phyloP scores from a whole-genome alignment of 92 coral and sea anemone genomes.

The Palythoa grandis region DNA sequence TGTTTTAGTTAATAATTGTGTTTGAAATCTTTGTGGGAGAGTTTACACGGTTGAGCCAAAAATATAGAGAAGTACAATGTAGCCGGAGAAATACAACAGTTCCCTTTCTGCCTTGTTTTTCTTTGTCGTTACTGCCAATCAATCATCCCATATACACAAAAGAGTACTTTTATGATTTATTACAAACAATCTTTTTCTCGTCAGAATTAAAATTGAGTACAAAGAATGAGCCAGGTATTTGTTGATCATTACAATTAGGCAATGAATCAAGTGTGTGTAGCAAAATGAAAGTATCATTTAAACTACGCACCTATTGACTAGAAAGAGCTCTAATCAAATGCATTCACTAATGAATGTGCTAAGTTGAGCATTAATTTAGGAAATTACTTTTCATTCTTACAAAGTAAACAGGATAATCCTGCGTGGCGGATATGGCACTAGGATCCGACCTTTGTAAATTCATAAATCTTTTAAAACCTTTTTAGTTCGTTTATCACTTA shows the following conservation, averaged over 20 bases:
- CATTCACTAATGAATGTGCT: constrained; percentile 43
- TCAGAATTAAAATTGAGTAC: background rate
- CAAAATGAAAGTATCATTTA: constrained; percentile 2
- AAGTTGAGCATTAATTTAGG: constrained; percentile 33
- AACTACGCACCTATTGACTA: constrained; percentile 7
- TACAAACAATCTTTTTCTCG: background rate
- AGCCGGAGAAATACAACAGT: background rate
- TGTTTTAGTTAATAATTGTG: constrained; percentile 31
- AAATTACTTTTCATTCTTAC: constrained; percentile 30
- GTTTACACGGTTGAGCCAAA: constrained; percentile 4
- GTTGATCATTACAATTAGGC: background rate
- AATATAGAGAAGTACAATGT: background rate
- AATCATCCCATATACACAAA: background rate
- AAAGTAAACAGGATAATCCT: constrained; percentile 37
- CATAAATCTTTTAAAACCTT: constrained; percentile 25
- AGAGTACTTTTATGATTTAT: background rate
- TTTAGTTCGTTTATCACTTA: constrained; percentile 1
- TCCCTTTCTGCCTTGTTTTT: constrained; percentile 31
- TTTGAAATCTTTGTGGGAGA: constrained; percentile 35
- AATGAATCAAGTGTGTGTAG: background rate
- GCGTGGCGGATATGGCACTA: constrained; percentile 7
- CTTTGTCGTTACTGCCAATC: constrained; percentile 12
- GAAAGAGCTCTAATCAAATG: constrained; percentile 18
- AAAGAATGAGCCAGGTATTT: background rate
- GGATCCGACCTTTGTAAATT: constrained; percentile 8